phyloP scores from a whole-genome alignment of 2,797 vertebrate genomes.

The Spinibarbus caldwelli region DNA sequence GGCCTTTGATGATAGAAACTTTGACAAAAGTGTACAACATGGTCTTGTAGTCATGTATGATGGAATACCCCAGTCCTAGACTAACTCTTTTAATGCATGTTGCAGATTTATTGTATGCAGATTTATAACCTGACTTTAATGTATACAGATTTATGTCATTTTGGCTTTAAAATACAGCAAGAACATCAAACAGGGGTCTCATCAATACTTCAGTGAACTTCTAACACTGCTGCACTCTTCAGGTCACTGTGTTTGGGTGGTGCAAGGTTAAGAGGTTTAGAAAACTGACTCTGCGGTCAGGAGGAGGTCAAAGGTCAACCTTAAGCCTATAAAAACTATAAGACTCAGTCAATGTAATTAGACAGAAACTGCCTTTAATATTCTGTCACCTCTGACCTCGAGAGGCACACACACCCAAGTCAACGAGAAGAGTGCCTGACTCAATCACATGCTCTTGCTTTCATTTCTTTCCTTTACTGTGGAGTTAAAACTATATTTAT shows the following conservation, averaged over 20 bases:
- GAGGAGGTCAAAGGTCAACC: slow-evolving; percentile 67
- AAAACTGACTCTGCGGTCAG: slow-evolving; percentile 61
- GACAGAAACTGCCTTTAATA: slow-evolving; percentile 70
- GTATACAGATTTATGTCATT: not conserved
- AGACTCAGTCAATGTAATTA: slow-evolving; percentile 62
- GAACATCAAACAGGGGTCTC: not conserved
- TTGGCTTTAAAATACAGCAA: not conserved
- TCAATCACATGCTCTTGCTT: slow-evolving; percentile 2
- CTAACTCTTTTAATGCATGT: no score
- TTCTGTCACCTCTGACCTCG: slow-evolving; percentile 67
- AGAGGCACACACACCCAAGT: slow-evolving; percentile 48
- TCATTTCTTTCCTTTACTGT: not conserved
- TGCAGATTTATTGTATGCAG: not conserved
- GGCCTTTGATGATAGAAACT: no score
- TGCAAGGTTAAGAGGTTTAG: slow-evolving; percentile 52
- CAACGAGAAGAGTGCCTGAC: not conserved
- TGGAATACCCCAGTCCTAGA: not conserved
- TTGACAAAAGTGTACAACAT: no score
- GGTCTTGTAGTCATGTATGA: no score
- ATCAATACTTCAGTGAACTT: slow-evolving; percentile 23
- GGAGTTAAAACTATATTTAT: not conserved
- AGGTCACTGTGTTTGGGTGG: slow-evolving; percentile 27
- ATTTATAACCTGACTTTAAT: not conserved
- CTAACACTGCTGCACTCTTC: slow-evolving; percentile 30
- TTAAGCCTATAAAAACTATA: slow-evolving; percentile 67